These are phyloP conservation scores for Oncorhynchus keta DNA, from an alignment of 2,113 vertebrate genomes.

Conservation along the genomic window DNA sequence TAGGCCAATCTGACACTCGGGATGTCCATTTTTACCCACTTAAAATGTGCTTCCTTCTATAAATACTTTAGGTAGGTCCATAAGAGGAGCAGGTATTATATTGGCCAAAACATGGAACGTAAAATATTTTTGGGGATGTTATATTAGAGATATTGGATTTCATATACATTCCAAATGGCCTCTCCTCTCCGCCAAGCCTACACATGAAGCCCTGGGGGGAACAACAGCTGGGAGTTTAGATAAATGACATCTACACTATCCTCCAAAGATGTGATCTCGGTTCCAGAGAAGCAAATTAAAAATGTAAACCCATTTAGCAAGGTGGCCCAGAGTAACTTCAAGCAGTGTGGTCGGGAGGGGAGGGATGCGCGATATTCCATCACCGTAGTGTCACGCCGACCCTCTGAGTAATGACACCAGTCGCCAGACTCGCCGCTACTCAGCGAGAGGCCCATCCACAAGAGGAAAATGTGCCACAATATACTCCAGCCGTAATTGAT, in stretches of 20 bases:
- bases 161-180: no score
- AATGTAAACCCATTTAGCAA: conserved; percentile 72
- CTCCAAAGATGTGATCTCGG: conserved; percentile 73
- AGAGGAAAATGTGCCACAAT: conserved; percentile 25
- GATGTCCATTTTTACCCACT: background rate
- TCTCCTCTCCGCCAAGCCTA: conserved; percentile 26
- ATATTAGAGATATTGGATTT: no score
- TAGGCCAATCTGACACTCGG: no score
- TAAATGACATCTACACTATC: conserved; percentile 73
- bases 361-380: conserved; percentile 49
- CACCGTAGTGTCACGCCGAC: conserved; percentile 53
- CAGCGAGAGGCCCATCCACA: background rate
- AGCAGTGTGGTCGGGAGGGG: conserved; percentile 52
- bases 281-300: conserved; percentile 71
- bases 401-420: conserved; percentile 42
- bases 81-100: no score
- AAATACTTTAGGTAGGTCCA: background rate
- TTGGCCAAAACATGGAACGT: no score
- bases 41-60: background rate
- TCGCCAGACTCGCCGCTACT: conserved; percentile 38
- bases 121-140: no score
- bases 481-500: conserved; percentile 40
- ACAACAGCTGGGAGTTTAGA: conserved; percentile 60
- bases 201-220: conserved; percentile 52
- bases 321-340: conserved; percentile 64